Base-by-base conservation (phyloP, 2,888 invertebrate species). In the Endotricha flammealis region DNA sequence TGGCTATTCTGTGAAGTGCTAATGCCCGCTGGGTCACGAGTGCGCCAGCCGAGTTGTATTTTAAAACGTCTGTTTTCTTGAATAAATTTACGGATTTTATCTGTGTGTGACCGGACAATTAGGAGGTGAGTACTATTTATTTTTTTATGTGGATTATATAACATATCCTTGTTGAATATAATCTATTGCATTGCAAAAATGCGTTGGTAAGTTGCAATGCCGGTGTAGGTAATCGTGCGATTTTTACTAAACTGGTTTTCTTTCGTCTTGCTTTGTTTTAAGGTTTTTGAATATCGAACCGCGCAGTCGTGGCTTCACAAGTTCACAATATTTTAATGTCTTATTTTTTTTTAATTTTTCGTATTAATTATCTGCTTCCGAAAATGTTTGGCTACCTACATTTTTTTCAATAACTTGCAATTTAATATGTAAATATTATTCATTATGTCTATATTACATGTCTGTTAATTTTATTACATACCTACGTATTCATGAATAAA, bases 21-120 rank as follows among this genome's bases (percentile, higher is more conserved):
- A 80, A 79, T 80, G 79, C 75, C 76, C 79, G 78, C 70, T 64
- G 50, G 66, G 78, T 83, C 81, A 81, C 82, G 81, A 81, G 79
- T 78, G 75, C 57, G 63, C 64, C 57, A 57, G 50, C 51, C 47
- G 46, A 55, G 48, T 57, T 53, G 50, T 51, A 54, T 53, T 65
- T 64, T 61, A 37, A 58, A 62, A 60, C 53, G 49, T 44, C 48
- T 54, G 63, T 50, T 53, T 51, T 55, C 13, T 14, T 62, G 64
- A 55, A 56, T 53, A 48, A 48, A 56, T 49, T 55, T 52, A 51
- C 48, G 53, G 56, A 50, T 60, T 57, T 53, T 57, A 20, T 20
- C 20, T 20, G 60, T 50, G 53, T 58, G 50, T 44, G 44, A 45
- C 28, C 48, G 49, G 55, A 48, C 50, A 35, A 38, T 46, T 39